Base-by-base conservation (phyloP, 2,888 invertebrate genomes). In the Caenorhabditis sp. region DNA sequence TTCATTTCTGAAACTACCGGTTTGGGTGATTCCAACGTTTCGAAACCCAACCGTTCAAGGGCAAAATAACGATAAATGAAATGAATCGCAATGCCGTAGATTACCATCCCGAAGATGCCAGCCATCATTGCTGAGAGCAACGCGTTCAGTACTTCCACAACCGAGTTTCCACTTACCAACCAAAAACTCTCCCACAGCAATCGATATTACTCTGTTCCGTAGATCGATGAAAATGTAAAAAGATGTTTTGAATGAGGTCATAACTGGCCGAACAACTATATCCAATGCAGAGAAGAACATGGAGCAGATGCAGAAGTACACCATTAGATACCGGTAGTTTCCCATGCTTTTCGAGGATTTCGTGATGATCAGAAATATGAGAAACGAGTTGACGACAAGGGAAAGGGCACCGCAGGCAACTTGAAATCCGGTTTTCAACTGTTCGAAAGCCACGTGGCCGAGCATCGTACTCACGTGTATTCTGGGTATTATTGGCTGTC, bases 261-360 rank as follows among this genome's bases (percentile, higher is more conserved):
- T 76, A 3, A 79, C 47, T 0, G 79, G 79, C 18, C 67, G 58
- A 3, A 79, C 32, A 8, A 67, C 6, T 2, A 79, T 51, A 50
- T 80, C 72, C 62, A 80, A 55, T 2, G 22, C 35, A 5, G 80
- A 80, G 26, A 80, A 80, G 32, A 72, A 51, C 1, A 80, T 72
- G 18, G 80, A 67, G 20, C 62, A 72, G 24, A 47, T 53, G 13
- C 68, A 80, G 50, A 80, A 80, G 20, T 24, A 80, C 1, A 80
- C 47, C 80, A 80, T 80, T 13, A 80, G 32, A 51, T 80, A 64
- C 0, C 72, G 67, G 40, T 80, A 80, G 24, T 61, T 65, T 3
- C 80, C 80, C 72, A 80, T 72, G 60, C 69, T 80, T 50, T 80
- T 80, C 1, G 72, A 28, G 24, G 80, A 80, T 61, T 72, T 80